phyloP scores from a whole-genome alignment of 2,888 invertebrate species.

The Pteria penguin region DNA sequence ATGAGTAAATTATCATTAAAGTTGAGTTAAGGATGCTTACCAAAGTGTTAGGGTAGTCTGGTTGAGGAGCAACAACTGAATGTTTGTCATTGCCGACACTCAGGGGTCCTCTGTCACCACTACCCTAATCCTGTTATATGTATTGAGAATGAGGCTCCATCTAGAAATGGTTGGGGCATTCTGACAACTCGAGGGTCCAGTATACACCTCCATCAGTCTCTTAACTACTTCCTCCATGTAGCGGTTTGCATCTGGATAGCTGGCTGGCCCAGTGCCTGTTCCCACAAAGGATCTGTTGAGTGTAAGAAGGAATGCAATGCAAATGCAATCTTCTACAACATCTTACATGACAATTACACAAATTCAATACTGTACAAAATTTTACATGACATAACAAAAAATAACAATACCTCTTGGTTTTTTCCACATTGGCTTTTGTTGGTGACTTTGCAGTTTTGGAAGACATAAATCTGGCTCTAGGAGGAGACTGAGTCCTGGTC shows the following conservation, averaged over 20 bases:
- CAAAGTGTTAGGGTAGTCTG: constrained; percentile 2
- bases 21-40: constrained; percentile 17
- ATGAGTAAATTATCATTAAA: too few relatives aligned
- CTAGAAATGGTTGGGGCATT: background rate
- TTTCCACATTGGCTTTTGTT: background rate
- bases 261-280: constrained; percentile 15
- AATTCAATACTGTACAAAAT: too few relatives aligned
- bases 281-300: constrained; percentile 27
- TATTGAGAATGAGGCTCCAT: constrained; percentile 8
- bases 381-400: background rate
- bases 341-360: too few relatives aligned
- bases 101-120: constrained; percentile 9
- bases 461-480: constrained; percentile 18
- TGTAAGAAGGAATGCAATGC: background rate
- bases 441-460: background rate
- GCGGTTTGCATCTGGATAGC: constrained; percentile 23
- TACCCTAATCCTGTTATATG: constrained; percentile 17
- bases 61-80: constrained; percentile 21
- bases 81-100: constrained; percentile 13
- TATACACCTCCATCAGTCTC: constrained; percentile 2
- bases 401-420: background rate
- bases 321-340: too few relatives aligned
- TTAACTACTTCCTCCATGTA: constrained; percentile 31
- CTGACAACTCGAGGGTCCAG: background rate
- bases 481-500: background rate